A percentile compares a stretch with the other conserved stretches of the same genome.
These are phyloP conservation scores for Whitmania pigra DNA, from an alignment of 1,140 invertebrate genomes.

Conservation along the genomic window DNA sequence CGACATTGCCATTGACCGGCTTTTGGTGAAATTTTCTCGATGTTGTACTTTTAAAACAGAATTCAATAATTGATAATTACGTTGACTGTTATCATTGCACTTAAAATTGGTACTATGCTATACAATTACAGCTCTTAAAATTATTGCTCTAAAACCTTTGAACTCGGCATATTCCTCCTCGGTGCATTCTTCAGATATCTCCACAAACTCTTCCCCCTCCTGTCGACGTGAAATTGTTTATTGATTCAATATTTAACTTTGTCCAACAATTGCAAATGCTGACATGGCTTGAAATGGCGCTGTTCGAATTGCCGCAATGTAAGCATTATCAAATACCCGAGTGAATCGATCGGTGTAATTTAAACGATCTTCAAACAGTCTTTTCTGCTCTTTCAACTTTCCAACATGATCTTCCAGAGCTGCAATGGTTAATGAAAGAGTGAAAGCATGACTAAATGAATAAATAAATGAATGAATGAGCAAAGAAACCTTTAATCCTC, in stretches of 20 bases:
- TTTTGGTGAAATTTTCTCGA: not conserved
- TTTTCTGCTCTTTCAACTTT: conserved; percentile 1
- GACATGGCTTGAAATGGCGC: too few species aligned
- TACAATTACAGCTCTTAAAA: too few species aligned
- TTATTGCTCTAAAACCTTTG: not conserved
- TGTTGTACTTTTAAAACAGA: not conserved
- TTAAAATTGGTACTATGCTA: not conserved
- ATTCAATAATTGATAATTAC: not conserved
- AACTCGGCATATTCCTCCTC: not conserved
- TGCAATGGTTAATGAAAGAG: not conserved
- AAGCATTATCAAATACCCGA: not conserved
- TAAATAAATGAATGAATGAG: not conserved
- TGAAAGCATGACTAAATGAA: not conserved
- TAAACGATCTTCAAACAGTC: not conserved
- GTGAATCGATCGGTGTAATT: too few species aligned
- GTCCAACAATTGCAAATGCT: too few species aligned
- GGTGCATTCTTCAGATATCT: not conserved
- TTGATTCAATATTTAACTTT: not conserved
- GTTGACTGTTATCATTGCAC: not conserved
- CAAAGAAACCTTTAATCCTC: conserved; percentile 47
- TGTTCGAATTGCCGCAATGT: not conserved
- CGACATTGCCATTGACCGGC: not conserved
- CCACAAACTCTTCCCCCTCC: not conserved
- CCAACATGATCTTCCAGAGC: not conserved
- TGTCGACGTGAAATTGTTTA: not conserved